Base-by-base conservation (phyloP, 2,888 invertebrate species). In the Orthonevra nobilis region DNA sequence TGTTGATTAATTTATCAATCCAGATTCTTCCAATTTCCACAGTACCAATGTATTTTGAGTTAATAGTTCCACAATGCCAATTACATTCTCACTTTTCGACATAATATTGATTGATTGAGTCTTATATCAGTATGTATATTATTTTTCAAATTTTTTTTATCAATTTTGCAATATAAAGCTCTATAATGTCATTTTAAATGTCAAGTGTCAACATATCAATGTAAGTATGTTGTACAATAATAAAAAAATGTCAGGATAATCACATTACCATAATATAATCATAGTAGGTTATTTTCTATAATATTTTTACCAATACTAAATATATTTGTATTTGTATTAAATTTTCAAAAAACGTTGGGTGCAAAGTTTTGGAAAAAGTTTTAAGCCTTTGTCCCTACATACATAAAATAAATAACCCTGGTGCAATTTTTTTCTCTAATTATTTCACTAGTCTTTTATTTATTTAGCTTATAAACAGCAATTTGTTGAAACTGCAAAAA, bases 361-460 rank as follows among this genome's bases (percentile, higher is more conserved):
- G 79, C 79, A 66, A 66, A 72, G 72, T 42, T 79, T 42, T n/a
- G n/a, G 3, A 66, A 48, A 61, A 42, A 42, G 66, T 44, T 17
- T n/a, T 44, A 30, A 52, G 26, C 66, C 30, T 44, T 17, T n/a
- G 36, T 38, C 26, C 9, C 28, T 66, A 48, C 48, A 56, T 44
- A 61, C 54, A 54, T 54, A 64, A 64, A 34, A 60, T 19, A 61
- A 38, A 23, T 77, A 73, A 56, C 68, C 60, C 56, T 68, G 68
- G 79, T 79, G 79, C 79, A 79, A 50, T 50, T 42, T 58, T 54
- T 15, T 42, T 17, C 48, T 23, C 46, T 6, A 34, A 14, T 40
- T 42, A 28, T 38, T 15, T 68, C 40, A 68, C 66, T 79, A 79
- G 28, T n/a, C n/a, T n/a, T 79, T 10, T 40, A 19, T 46, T 40